Base-by-base conservation (phyloP, 2,113 vertebrate genomes). In the Craseonycteris thonglongyai region DNA sequence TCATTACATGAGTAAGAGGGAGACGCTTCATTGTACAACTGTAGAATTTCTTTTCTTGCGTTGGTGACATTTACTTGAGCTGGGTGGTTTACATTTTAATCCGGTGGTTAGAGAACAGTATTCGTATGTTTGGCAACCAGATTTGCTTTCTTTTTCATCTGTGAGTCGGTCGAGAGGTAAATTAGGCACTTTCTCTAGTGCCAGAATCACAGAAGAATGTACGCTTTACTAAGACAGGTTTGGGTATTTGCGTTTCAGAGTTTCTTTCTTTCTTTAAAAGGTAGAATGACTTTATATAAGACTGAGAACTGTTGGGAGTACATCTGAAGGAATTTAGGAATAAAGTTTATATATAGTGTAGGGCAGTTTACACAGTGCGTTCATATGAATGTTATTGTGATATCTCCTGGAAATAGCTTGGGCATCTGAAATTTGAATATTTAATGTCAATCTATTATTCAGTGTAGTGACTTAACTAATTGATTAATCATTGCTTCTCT, bases 61-160 rank as follows among this genome's bases (percentile, higher is more conserved):
- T 63, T 61, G 47, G 0, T 35, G 68, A 79, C 90, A 14, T 84
- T 79, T 63, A 56, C 42, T 72, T 81, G 16, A 76, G 49, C 47
- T 84, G 28, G 61, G 47, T 71, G 90, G 51, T 76, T 93, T 94
- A 56, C 54, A 87, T 79, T 95, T 93, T 92, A 92, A 96, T 93
- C 59, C 21, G 12, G 40, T 33, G 63, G 61, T 26, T 40, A 82
- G 83, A 92, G 68, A 69, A 38, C 35, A 38, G 81, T 92, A 24
- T 74, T 78, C 51, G 51, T 68, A 63, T 58, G 61, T 90, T 90
- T 59, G 88, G n/a, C 78, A 58, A 51, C 88, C 68, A 95, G 76
- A 82, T 82, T 92, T 74, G 59, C 81, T 83, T 85, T 95, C 56
- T 63, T 94, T 74, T 94, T 94, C 74, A 79, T 86, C 63, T 28